Conservation (phyloP, 2,113 vertebrate genomes). For the Sula dactylatra region DNA sequence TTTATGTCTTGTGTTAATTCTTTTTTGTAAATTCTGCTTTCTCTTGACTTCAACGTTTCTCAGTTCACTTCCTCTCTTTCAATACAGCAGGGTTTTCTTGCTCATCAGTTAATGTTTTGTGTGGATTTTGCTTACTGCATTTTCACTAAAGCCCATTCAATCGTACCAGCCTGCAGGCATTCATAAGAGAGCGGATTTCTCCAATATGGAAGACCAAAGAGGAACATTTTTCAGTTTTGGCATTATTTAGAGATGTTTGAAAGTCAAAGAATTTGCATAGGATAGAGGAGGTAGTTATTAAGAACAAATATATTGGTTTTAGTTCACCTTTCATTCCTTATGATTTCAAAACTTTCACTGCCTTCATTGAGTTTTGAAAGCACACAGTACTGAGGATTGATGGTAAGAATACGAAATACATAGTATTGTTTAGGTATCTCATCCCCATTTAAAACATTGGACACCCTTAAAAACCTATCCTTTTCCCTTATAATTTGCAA, state of each 20-base stretch:
- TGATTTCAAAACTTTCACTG: not conserved
- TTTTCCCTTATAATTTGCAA: not conserved
- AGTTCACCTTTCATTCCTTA: not conserved
- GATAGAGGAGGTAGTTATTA: not conserved
- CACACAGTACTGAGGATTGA: not conserved
- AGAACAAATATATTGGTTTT: not conserved
- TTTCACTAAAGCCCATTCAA: not conserved
- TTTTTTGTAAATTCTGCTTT: not conserved
- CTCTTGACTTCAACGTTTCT: not conserved
- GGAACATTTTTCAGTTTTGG: not conserved
- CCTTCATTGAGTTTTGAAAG: not conserved
- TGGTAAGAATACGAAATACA: not conserved
- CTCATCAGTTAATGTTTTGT: not conserved
- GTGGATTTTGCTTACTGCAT: not conserved
- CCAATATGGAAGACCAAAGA: not conserved
- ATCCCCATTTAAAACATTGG: not conserved
- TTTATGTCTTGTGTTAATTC: not conserved
- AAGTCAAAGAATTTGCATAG: not conserved
- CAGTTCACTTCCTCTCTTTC: not conserved
- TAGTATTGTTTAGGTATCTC: not conserved
- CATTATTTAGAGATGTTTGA: not conserved
- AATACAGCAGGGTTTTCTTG: not conserved
- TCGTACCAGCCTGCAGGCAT: not conserved
- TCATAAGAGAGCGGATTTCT: not conserved
- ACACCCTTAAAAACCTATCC: not conserved